Percentiles rank a stretch among this genome's conserved stretches.
Conservation (phyloP, 92 coral and sea anemone species). For the Diadumene lineata region DNA sequence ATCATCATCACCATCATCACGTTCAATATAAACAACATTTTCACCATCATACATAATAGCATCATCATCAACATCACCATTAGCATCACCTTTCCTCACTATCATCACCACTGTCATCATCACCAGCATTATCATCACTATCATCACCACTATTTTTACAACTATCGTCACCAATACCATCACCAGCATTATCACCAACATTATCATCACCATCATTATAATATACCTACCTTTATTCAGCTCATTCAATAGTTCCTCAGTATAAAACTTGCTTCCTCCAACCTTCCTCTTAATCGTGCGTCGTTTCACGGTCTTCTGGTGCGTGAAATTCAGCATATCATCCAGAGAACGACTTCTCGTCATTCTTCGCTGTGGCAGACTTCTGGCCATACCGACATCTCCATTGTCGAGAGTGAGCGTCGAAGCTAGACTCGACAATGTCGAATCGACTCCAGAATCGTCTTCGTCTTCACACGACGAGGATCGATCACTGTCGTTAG, state of each 20-base stretch:
- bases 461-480: conserved; percentile 29
- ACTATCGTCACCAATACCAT: not conserved
- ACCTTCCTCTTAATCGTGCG: conserved; percentile 63
- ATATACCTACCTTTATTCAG: conserved; percentile 51
- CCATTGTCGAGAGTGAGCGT: conserved; percentile 20
- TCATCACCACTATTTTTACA: not conserved
- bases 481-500: conserved; percentile 40
- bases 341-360: conserved; percentile 93
- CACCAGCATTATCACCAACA: not conserved
- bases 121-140: not conserved
- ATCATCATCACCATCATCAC: not conserved
- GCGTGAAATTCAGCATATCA: conserved; percentile 63
- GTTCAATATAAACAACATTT: not conserved
- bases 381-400: conserved; percentile 28
- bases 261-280: conserved; percentile 89
- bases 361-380: conserved; percentile 59
- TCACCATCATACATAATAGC: not conserved
- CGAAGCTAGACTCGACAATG: conserved; percentile 38
- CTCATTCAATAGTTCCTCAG: conserved; percentile 61
- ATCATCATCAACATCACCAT: not conserved
- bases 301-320: conserved; percentile 46
- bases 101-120: not conserved
- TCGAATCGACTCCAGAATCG: conserved; percentile 8
- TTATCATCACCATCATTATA: not conserved
- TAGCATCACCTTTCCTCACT: not conserved